A percentile compares a stretch with the other conserved stretches of the same genome.
These are phyloP conservation scores for Myzus persicae DNA, from an alignment of 1,140 invertebrate genomes.

Conservation along the genomic window DNA sequence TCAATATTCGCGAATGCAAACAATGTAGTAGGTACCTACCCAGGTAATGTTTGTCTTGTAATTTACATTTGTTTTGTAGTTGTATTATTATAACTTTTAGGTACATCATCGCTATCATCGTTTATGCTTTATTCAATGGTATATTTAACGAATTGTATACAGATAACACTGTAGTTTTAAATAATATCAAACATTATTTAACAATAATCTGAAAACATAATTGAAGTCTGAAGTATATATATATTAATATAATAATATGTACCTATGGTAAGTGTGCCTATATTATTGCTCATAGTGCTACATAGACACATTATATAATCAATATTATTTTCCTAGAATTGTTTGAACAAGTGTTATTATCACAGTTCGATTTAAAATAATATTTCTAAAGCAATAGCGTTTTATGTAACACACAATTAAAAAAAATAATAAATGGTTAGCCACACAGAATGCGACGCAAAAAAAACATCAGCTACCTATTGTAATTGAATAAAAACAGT, in stretches of 20 bases:
- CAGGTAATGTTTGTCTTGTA: neutral
- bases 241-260: no score
- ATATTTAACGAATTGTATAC: neutral
- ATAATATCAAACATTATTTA: neutral
- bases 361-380: neutral
- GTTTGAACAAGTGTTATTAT: neutral
- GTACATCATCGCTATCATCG: no score
- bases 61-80: neutral
- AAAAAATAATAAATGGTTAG: constrained; percentile 6
- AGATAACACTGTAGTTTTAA: neutral
- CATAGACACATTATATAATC: neutral
- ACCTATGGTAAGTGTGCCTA: neutral
- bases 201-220: neutral
- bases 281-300: neutral
- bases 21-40: neutral
- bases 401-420: neutral
- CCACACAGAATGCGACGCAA: neutral
- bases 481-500: constrained; percentile 5
- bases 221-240: neutral
- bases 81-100: neutral
- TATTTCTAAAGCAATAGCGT: neutral
- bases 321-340: neutral
- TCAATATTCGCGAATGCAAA: neutral
- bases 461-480: neutral
- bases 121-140: neutral